phyloP scores from a whole-genome alignment of 2,113 vertebrate genomes.

The Nyctibius bracteatus region DNA sequence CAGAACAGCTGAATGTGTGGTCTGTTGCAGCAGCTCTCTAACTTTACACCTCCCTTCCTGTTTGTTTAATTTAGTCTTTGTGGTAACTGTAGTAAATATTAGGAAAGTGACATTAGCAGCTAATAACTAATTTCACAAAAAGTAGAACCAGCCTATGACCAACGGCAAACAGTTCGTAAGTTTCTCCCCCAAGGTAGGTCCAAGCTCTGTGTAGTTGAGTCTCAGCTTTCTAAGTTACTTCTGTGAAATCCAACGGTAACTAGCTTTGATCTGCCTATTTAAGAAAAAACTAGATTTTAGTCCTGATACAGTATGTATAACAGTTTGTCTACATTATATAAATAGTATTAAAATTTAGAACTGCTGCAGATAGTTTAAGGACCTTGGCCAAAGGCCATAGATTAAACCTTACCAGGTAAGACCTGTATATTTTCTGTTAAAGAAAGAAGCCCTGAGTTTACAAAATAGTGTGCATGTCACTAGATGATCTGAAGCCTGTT shows the following conservation, averaged over 20 bases:
- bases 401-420: not conserved
- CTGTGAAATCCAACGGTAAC: not conserved
- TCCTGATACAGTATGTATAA: not conserved
- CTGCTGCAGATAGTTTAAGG: not conserved
- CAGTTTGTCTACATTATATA: not conserved
- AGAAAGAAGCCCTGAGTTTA: not conserved
- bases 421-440: not conserved
- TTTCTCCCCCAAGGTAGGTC: not conserved
- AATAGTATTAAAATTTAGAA: not conserved
- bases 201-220: not conserved
- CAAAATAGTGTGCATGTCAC: not conserved
- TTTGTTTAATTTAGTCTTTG: not conserved
- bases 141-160: not conserved
- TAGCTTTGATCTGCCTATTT: not conserved
- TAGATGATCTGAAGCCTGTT: not conserved
- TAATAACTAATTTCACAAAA: not conserved
- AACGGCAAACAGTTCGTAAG: rapidly evolving
- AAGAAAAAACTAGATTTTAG: not conserved
- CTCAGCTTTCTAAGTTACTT: not conserved
- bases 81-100: not conserved
- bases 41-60: conserved; percentile 37
- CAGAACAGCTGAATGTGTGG: not conserved
- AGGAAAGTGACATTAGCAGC: not conserved
- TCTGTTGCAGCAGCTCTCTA: not conserved
- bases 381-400: not conserved